These are phyloP conservation scores for Idaea straminata DNA, from an alignment of 2,888 invertebrate species.

Conservation along the genomic window DNA sequence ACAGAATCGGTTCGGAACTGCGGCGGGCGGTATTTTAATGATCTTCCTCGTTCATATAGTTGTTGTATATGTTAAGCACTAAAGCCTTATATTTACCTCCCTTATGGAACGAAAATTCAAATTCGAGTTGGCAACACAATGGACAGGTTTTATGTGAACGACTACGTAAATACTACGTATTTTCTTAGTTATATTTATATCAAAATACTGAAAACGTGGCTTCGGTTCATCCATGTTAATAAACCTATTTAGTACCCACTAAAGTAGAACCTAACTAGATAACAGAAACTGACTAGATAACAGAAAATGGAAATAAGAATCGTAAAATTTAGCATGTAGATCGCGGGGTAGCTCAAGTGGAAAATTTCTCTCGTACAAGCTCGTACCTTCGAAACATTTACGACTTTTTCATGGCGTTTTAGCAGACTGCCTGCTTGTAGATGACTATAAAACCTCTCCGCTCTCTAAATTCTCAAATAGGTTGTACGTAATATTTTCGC, in stretches of 20 bases:
- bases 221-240: background rate
- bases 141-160: background rate
- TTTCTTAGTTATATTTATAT: background rate
- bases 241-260: background rate
- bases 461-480: constrained; percentile 46
- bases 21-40: background rate
- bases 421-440: constrained; percentile 54
- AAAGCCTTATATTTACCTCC: background rate
- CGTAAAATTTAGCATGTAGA: constrained; percentile 68
- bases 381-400: constrained; percentile 67
- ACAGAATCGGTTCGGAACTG: background rate
- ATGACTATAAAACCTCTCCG: constrained; percentile 59
- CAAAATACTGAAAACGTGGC: background rate
- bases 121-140: background rate
- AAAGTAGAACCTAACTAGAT: background rate
- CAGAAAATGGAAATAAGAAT: constrained; percentile 44
- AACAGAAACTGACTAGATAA: constrained; percentile 3
- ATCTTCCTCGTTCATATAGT: background rate
- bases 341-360: constrained; percentile 56
- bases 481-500: constrained; percentile 15
- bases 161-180: background rate
- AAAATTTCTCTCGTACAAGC: constrained; percentile 65
- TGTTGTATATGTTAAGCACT: background rate
- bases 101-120: background rate
- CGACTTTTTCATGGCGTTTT: constrained; percentile 67